These are phyloP conservation scores for Orientallactaga bullata DNA, from an alignment of 2,113 vertebrate species.

Conservation along the genomic window DNA sequence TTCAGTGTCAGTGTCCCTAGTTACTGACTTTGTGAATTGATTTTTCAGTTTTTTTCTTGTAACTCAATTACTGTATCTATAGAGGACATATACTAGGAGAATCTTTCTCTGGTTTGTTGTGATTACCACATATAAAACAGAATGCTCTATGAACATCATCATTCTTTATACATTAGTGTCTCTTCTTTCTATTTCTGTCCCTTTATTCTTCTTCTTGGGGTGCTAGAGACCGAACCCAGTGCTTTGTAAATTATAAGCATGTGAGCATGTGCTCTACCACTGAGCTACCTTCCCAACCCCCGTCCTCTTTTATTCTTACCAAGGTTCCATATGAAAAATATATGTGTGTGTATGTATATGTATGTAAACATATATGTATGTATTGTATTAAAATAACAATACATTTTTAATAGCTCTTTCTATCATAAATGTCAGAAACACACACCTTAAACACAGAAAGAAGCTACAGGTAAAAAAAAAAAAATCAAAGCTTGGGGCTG, in stretches of 20 bases:
- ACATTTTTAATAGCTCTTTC: neutral
- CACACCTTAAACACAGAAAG: neutral
- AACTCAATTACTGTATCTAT: neutral
- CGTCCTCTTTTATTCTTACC: neutral
- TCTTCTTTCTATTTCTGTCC: neutral
- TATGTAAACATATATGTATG: no score
- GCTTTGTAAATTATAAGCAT: neutral
- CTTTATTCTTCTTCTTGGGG: neutral
- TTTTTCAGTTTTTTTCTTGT: neutral
- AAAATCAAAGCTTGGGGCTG: neutral
- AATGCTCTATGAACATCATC: neutral
- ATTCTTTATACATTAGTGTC: neutral
- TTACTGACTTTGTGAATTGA: slow-evolving; percentile 1
- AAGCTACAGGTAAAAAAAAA: neutral
- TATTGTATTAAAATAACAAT: neutral
- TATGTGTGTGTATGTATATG: no score
- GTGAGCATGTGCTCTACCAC: neutral
- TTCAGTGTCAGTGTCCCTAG: neutral
- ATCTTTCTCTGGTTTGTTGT: neutral
- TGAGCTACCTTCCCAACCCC: neutral
- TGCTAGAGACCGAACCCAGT: neutral
- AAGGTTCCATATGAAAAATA: neutral
- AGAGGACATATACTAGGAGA: neutral
- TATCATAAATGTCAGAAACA: slow-evolving; percentile 5
- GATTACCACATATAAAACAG: neutral